phyloP scores from a whole-genome alignment of 2,888 invertebrate genomes.

The Congeria kusceri region DNA sequence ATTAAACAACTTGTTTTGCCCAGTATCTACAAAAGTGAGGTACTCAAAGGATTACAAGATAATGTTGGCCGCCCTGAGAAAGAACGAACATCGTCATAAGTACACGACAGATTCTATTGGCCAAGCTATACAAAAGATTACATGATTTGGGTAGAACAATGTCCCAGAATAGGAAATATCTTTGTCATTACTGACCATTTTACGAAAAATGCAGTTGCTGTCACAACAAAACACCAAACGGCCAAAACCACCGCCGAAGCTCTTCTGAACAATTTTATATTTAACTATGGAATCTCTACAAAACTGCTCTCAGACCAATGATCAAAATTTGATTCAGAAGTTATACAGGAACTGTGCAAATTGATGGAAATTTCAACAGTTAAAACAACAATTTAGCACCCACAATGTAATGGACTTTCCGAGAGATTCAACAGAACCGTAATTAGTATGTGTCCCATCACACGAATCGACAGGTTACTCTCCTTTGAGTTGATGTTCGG shows the following conservation, averaged over 20 bases:
- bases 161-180: slow-evolving; percentile 3
- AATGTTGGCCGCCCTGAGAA: neutral
- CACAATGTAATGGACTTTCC: slow-evolving; percentile 46
- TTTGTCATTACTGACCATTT: too few species aligned
- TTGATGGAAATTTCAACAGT: slow-evolving; percentile 4
- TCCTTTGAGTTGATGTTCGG: slow-evolving; percentile 48
- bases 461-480: slow-evolving; percentile 39
- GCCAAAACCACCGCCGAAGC: too few species aligned
- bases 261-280: slow-evolving; percentile 19
- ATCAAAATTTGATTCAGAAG: slow-evolving; percentile 15
- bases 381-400: slow-evolving; percentile 44
- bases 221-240: slow-evolving; percentile 4
- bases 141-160: neutral
- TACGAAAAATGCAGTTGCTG: neutral
- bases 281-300: too few species aligned
- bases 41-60: neutral
- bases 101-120: neutral
- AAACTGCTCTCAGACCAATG: too few species aligned
- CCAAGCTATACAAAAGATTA: slow-evolving; percentile 7
- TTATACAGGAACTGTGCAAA: too few species aligned
- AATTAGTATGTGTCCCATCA: slow-evolving; percentile 42
- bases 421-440: slow-evolving; percentile 52
- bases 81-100: neutral
- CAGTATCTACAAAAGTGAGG: too few species aligned
- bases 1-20: slow-evolving; percentile 7